phyloP scores from a whole-genome alignment of 2,888 invertebrate species.

The Noctua pronuba region DNA sequence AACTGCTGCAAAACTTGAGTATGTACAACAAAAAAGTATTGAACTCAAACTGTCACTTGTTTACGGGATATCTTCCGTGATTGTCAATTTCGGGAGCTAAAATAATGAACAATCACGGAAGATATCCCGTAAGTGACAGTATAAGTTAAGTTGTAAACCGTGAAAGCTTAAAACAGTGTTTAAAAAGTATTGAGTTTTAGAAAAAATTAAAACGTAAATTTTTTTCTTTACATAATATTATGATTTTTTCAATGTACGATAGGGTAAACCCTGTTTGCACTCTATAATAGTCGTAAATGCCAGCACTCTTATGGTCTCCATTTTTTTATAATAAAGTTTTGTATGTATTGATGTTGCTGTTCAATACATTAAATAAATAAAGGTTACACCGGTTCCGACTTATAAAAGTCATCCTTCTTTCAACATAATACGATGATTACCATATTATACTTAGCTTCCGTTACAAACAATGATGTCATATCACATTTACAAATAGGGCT shows the following conservation, averaged over 20 bases:
- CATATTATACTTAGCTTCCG: conserved; percentile 33
- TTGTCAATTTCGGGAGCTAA: too few relatives aligned
- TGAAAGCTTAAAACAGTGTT: too few relatives aligned
- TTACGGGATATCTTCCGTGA: too few relatives aligned
- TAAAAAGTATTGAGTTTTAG: not conserved
- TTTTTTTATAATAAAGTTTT: not conserved
- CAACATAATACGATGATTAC: conserved; percentile 20
- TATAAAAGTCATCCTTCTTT: not conserved
- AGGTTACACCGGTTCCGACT: not conserved
- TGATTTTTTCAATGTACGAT: not conserved
- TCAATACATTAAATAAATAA: not conserved
- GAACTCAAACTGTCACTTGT: too few relatives aligned
- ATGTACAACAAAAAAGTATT: not conserved
- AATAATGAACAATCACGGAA: too few relatives aligned
- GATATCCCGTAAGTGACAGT: too few relatives aligned
- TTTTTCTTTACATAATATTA: not conserved
- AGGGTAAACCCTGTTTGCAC: not conserved
- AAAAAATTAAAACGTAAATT: not conserved
- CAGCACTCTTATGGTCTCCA: not conserved
- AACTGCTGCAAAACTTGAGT: not conserved
- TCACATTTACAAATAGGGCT: conserved; percentile 47
- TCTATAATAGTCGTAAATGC: not conserved
- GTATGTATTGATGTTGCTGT: not conserved
- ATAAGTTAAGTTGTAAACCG: too few relatives aligned
- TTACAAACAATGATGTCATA: conserved; percentile 33